Base-by-base conservation (phyloP, 2,113 vertebrate genomes). In the Proteles cristata region DNA sequence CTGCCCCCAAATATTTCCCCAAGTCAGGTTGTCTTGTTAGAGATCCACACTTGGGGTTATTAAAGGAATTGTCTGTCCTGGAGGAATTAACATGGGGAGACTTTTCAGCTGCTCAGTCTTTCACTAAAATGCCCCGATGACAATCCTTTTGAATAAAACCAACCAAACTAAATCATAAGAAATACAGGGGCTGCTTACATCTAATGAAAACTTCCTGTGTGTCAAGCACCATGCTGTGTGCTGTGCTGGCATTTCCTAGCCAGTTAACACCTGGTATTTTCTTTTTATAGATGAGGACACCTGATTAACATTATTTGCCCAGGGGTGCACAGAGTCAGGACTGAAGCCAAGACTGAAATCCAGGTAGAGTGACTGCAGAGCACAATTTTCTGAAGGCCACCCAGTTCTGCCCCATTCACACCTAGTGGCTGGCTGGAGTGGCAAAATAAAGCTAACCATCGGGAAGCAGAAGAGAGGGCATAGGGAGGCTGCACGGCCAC, bases 401-500 rank as follows among this genome's bases (percentile, higher is more conserved):
- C 80, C 21, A 33, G 33, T 43, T 79, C 55, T 71, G 71, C 71
- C 92, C 61, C 81, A n/a, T 68, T 68, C 76, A 3, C 11, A 94
- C 11, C 39, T 35, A 80, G 73, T 16, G 14, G 58, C 23, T 14
- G 1, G 6, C 15, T 0, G 14, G 17, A 10, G 43, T 1, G 66
- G 45, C 53, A n/a, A 79, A 61, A 55, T 33, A 50, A 87, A n/a
- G 19, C 28, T 76, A 48, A 12, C n/a, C 71, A 11, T 14, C 7
- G 7, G 17, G 74, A 31, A 65, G 31, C 45, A 86, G 76, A 66
- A 21, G 8, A 19, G 33, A 45, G 43, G 17, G 55, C 68, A 28
- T 0, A 9, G 28, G 33, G 15, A 68, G 48, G 26, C 8, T 14
- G 28, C 16, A 0, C 1, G 0, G 1, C 5, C 58, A 50, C 3